Conservation (phyloP, 2,797 vertebrate species). For the Pseudopleuronectes americanus region DNA sequence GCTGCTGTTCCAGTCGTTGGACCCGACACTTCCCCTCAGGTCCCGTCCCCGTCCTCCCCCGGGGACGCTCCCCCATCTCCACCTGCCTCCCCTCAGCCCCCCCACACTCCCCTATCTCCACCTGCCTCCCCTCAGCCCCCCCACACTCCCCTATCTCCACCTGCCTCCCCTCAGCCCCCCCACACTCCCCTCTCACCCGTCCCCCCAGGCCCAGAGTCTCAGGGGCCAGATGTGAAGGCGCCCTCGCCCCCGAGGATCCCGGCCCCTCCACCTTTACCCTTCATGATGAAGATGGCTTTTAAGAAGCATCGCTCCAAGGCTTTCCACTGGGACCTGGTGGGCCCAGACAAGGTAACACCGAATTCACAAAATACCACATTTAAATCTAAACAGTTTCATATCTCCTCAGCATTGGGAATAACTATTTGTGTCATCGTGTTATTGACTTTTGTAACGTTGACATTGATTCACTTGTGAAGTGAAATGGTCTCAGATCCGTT, state of each 20-base stretch:
- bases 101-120: neutral
- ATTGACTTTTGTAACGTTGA: conserved; percentile 9
- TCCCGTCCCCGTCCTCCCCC: conserved; percentile 3
- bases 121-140: neutral
- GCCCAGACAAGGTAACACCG: conserved; percentile 78
- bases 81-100: neutral
- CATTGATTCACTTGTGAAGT: conserved; percentile 52
- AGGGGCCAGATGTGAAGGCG: neutral
- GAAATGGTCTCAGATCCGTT: conserved; percentile 37
- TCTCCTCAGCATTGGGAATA: neutral
- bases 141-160: neutral
- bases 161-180: neutral
- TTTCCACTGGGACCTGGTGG: conserved; percentile 85
- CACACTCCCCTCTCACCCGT: neutral
- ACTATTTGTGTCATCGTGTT: conserved; percentile 7
- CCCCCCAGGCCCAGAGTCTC: neutral
- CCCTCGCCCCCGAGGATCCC: conserved; percentile 19
- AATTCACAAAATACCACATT: conserved; percentile 2
- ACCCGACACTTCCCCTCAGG: neutral
- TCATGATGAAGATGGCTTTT: neutral
- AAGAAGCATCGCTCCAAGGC: conserved; percentile 73
- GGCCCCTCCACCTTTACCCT: conserved; percentile 59
- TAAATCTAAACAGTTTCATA: conserved; percentile 17
- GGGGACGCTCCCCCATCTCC: neutral
- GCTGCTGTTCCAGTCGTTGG: neutral